Percentiles rank a stretch among this genome's conserved stretches.
Conservation (phyloP, 2,888 invertebrate species). For the Synanthedon formicaeformis region DNA sequence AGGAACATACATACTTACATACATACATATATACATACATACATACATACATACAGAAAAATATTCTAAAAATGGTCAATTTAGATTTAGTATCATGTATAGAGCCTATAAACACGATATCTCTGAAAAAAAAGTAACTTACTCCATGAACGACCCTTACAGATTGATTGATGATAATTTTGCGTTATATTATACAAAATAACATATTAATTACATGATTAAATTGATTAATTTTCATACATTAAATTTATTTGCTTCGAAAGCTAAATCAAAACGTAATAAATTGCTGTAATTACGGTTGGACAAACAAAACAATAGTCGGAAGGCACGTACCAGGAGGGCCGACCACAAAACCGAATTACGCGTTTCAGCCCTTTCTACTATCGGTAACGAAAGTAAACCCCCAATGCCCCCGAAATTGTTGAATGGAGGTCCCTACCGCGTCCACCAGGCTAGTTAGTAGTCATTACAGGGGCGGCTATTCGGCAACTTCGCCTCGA, state of each 20-base stretch:
- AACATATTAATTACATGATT: no score
- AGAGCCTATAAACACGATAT: no score
- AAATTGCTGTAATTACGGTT: constrained; percentile 35
- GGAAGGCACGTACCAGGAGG: constrained; percentile 23
- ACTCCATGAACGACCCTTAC: no score
- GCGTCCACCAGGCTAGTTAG: constrained; percentile 29
- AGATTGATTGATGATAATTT: no score
- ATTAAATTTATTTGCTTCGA: constrained; percentile 1
- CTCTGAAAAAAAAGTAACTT: no score
- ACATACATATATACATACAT: no score
- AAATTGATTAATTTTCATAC: no score
- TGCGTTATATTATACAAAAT: no score
- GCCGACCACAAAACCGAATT: constrained; percentile 45
- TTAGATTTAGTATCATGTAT: no score
- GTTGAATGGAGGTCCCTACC: constrained; percentile 3
- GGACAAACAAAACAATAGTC: constrained; percentile 40
- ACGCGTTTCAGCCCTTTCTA: constrained; percentile 26
- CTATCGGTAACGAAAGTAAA: constrained; percentile 38
- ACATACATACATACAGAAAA: no score
- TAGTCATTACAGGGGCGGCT: constrained; percentile 43
- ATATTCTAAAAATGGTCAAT: no score
- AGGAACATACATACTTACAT: no score
- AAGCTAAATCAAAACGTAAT: constrained; percentile 23
- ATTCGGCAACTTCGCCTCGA: constrained; percentile 28
- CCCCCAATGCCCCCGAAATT: constrained; percentile 14